These are phyloP conservation scores for Alligator sinensis DNA, from an alignment of 2,113 vertebrate species.

Conservation along the genomic window DNA sequence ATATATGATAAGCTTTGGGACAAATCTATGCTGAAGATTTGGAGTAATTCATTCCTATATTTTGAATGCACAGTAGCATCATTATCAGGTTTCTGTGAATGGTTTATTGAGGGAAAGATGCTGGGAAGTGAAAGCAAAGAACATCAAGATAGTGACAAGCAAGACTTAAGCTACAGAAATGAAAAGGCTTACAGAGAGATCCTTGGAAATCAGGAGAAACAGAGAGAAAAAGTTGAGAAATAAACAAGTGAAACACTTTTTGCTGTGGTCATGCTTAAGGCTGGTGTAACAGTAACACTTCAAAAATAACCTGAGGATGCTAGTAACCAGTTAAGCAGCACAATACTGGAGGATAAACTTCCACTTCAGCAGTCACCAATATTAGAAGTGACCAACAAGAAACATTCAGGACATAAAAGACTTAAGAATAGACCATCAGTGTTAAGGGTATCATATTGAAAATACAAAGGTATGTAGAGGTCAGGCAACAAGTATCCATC, in stretches of 20 bases:
- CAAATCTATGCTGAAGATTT: not conserved
- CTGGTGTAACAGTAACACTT: conserved; percentile 58
- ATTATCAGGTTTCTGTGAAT: not conserved
- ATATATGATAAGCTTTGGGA: conserved; percentile 45
- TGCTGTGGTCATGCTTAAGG: conserved; percentile 35
- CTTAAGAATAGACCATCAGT: conserved; percentile 39
- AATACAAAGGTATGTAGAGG: conserved; percentile 66
- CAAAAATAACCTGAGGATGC: conserved; percentile 49
- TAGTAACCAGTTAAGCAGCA: conserved; percentile 43
- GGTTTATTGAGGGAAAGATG: conserved; percentile 23
- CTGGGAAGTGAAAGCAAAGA: conserved; percentile 8
- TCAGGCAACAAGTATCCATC: conserved; percentile 21
- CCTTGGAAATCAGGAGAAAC: not conserved
- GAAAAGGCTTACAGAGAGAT: not conserved
- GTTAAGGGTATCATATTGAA: conserved; percentile 29
- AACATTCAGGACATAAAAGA: conserved; percentile 23
- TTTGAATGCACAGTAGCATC: not conserved
- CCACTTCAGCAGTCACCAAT: conserved; percentile 19
- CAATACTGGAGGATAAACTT: conserved; percentile 62
- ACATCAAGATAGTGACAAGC: not conserved
- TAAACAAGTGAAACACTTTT: conserved; percentile 49
- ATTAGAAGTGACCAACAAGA: conserved; percentile 42
- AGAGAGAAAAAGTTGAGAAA: conserved; percentile 33
- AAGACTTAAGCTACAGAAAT: conserved; percentile 40
- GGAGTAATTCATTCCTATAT: conserved; percentile 9